Conservation (phyloP, 2,888 invertebrate genomes). For the Pyrrhia umbra region DNA sequence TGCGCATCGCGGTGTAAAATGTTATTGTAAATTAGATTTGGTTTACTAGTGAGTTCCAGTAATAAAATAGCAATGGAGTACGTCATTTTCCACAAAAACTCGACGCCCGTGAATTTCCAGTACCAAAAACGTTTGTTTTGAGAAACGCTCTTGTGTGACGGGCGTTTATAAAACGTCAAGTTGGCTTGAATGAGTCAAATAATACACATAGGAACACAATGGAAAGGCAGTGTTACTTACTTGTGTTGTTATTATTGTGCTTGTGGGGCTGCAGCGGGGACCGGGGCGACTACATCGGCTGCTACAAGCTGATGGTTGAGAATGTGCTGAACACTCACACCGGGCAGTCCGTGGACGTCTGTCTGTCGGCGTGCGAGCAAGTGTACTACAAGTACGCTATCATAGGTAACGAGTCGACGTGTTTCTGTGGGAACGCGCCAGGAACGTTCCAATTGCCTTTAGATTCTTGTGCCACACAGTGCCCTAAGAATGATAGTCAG, state of each 20-base stretch:
- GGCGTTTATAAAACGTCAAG: slow-evolving; percentile 64
- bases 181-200: slow-evolving; percentile 72
- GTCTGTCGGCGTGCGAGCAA: slow-evolving; percentile 85
- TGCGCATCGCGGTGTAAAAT: slow-evolving; percentile 44
- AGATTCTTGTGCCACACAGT: slow-evolving; percentile 89
- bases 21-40: slow-evolving; percentile 31
- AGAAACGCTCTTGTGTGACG: slow-evolving; percentile 43
- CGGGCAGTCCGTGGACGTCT: slow-evolving; percentile 86
- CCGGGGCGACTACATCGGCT: slow-evolving; percentile 85
- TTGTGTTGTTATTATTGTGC: slow-evolving; percentile 64
- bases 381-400: slow-evolving; percentile 86
- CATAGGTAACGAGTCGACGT: slow-evolving; percentile 83
- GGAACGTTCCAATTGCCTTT: slow-evolving; percentile 83
- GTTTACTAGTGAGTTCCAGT: slow-evolving; percentile 19
- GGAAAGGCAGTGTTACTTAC: slow-evolving; percentile 69
- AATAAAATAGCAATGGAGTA: slow-evolving; percentile 31
- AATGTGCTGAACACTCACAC: slow-evolving; percentile 83
- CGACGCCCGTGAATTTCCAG: slow-evolving; percentile 27
- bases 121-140: slow-evolving; percentile 34
- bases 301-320: slow-evolving; percentile 78
- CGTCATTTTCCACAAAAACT: slow-evolving; percentile 48
- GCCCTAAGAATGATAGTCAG: slow-evolving; percentile 91
- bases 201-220: slow-evolving; percentile 74
- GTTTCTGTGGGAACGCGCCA: slow-evolving; percentile 84
- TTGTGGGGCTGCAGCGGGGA: slow-evolving; percentile 68